These are phyloP conservation scores for Pteropus rufus DNA, from an alignment of 2,797 vertebrate genomes.

Conservation along the genomic window DNA sequence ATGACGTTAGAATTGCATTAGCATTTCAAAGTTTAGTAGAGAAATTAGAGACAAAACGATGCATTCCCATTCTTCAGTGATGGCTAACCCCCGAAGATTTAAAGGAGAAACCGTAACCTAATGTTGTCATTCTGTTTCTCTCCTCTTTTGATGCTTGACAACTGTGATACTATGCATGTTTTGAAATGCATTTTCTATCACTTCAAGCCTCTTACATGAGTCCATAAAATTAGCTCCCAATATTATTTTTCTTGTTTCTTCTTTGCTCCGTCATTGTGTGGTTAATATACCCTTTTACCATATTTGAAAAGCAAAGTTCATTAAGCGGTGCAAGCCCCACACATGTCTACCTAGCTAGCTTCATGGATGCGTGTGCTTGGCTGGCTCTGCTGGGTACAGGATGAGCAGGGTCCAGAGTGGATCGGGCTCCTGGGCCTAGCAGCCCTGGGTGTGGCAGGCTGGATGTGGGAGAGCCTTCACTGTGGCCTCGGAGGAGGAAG, in stretches of 20 bases:
- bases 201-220: neutral
- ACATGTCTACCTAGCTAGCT: neutral
- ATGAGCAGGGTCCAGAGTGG: neutral
- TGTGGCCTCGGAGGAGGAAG: neutral
- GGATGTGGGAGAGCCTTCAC: neutral
- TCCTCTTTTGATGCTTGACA: constrained; percentile 13
- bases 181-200: constrained; percentile 34
- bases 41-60: constrained; percentile 37
- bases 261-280: neutral
- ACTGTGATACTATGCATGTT: neutral
- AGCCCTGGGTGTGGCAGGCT: neutral
- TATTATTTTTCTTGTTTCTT: constrained; percentile 12
- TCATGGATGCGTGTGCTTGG: neutral
- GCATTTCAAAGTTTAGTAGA: constrained; percentile 55
- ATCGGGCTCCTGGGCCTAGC: neutral
- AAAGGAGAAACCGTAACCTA: neutral
- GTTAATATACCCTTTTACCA: neutral
- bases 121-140: neutral
- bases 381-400: neutral
- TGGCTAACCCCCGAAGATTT: constrained; percentile 27
- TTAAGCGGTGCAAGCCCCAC: neutral
- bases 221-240: constrained; percentile 3
- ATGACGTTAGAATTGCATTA: constrained; percentile 32
- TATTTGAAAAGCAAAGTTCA: neutral
- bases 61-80: neutral